phyloP scores from a whole-genome alignment of 2,113 vertebrate species.

The Glareola pratincola region DNA sequence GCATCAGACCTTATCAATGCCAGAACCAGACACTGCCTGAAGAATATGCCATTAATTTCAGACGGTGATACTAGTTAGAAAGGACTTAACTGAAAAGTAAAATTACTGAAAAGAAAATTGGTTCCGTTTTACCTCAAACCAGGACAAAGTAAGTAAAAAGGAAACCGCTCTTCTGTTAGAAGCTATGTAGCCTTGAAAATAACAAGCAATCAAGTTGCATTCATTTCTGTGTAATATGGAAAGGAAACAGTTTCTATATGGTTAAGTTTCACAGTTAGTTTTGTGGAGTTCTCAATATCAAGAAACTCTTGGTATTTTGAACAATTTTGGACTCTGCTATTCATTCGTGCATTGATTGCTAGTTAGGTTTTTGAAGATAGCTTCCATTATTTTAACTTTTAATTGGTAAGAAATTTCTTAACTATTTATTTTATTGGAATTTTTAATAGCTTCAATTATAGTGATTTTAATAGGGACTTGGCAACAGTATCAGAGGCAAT shows the following conservation, averaged over 20 bases:
- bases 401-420: background rate
- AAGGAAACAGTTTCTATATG: background rate
- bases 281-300: background rate
- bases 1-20: background rate
- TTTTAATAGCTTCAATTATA: background rate
- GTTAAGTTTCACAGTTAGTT: background rate
- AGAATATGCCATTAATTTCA: background rate
- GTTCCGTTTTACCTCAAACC: background rate
- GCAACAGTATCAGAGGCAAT: background rate
- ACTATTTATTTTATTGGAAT: background rate
- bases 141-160: background rate
- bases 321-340: background rate
- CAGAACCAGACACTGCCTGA: background rate
- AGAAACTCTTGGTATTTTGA: background rate
- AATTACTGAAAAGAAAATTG: background rate
- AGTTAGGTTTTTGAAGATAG: background rate
- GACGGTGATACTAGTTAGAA: background rate
- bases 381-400: background rate
- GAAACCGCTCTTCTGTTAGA: background rate
- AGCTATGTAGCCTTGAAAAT: background rate
- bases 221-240: background rate
- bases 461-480: background rate
- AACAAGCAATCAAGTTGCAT: background rate
- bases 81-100: background rate
- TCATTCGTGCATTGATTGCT: background rate